A percentile compares a stretch with the other conserved stretches of the same genome.
phyloP scores from a whole-genome alignment of 2,797 vertebrate genomes.

The Geotrypetes seraphini region DNA sequence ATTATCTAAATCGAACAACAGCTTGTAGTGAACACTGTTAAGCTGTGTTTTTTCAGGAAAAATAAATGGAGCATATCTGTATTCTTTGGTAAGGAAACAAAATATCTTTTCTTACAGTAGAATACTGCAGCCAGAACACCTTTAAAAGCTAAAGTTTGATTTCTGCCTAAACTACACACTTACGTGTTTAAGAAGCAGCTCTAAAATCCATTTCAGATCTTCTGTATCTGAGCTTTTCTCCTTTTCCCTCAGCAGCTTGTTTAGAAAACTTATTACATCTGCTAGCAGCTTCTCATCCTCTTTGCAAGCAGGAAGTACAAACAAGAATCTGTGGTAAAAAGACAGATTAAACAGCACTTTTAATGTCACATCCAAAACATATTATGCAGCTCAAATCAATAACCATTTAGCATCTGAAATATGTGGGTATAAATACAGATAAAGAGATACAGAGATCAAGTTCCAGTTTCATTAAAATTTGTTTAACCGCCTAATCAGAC shows the following conservation, averaged over 20 bases:
- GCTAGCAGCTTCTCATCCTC: conserved; percentile 87
- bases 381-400: background rate
- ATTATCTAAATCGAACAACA: too few relatives aligned
- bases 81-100: too few relatives aligned
- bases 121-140: background rate
- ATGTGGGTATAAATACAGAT: conserved; percentile 1
- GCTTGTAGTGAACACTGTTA: too few relatives aligned
- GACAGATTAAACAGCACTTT: too few relatives aligned
- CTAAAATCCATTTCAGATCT: conserved; percentile 79
- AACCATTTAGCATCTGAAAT: background rate
- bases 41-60: too few relatives aligned
- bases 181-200: conserved; percentile 80
- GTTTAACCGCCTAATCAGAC: too few relatives aligned
- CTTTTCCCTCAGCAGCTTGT: conserved; percentile 64
- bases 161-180: conserved; percentile 13
- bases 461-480: too few relatives aligned
- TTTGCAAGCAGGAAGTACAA: conserved; percentile 75
- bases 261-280: conserved; percentile 81
- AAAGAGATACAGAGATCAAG: background rate
- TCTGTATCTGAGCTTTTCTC: conserved; percentile 44
- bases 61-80: too few relatives aligned
- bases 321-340: conserved; percentile 72
- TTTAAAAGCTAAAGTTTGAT: conserved; percentile 8
- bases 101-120: too few relatives aligned
- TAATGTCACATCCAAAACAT: background rate